These are phyloP conservation scores for Sparus aurata DNA, from an alignment of 2,797 vertebrate species.

Conservation along the genomic window DNA sequence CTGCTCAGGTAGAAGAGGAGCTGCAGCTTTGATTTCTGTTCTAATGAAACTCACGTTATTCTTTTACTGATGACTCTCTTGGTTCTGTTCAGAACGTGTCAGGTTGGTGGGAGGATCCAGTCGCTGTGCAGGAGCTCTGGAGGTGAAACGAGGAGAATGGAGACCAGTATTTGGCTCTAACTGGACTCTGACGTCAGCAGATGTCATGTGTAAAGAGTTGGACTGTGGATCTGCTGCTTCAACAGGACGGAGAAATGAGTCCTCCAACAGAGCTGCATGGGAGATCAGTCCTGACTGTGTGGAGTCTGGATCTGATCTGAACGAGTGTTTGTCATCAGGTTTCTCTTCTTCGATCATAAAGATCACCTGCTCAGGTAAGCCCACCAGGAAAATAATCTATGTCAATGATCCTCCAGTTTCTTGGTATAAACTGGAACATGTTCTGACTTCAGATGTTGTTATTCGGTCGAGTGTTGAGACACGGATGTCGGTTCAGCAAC, in stretches of 20 bases:
- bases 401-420: too few species aligned
- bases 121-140: not conserved
- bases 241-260: not conserved
- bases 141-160: not conserved
- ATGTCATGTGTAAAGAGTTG: not conserved
- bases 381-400: too few species aligned
- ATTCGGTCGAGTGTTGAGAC: too few species aligned
- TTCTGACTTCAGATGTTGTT: too few species aligned
- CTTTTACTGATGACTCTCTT: not conserved
- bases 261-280: not conserved
- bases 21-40: too few species aligned
- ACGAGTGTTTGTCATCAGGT: not conserved
- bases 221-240: conserved; percentile 3
- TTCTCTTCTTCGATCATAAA: not conserved
- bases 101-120: not conserved
- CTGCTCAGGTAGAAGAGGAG: too few species aligned
- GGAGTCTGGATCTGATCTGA: not conserved
- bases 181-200: not conserved
- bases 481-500: too few species aligned
- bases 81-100: not conserved
- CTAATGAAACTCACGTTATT: too few species aligned
- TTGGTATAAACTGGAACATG: too few species aligned
- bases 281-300: not conserved
- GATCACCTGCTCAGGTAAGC: not conserved
- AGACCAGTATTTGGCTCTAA: not conserved